Conservation (phyloP, 2,888 invertebrate species). For the Eilema griseolum region DNA sequence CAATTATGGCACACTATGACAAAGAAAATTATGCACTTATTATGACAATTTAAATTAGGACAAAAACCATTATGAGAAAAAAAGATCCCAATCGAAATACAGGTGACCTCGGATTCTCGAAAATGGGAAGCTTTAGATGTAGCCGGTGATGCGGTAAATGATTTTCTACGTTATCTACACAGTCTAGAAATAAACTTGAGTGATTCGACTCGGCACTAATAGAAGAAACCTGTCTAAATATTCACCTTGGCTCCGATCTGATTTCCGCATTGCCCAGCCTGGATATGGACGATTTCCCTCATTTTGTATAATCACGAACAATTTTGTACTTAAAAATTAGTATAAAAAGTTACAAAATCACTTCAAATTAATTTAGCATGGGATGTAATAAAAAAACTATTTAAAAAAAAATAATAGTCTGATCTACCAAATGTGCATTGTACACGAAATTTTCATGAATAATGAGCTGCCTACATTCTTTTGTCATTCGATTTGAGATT, state of each 20-base stretch:
- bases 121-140: too few species aligned
- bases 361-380: slow-evolving; percentile 61
- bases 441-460: slow-evolving; percentile 66
- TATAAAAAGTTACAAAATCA: slow-evolving; percentile 54
- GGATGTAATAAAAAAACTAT: slow-evolving; percentile 58
- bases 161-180: too few species aligned
- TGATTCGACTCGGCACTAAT: too few species aligned
- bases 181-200: too few species aligned
- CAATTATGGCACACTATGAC: too few species aligned
- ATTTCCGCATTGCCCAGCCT: slow-evolving; percentile 86
- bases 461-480: slow-evolving; percentile 56
- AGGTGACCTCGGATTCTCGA: too few species aligned
- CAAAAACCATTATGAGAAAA: too few species aligned
- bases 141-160: too few species aligned
- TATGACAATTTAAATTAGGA: too few species aligned
- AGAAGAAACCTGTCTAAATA: neutral
- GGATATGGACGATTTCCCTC: slow-evolving; percentile 94
- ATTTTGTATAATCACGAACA: slow-evolving; percentile 74
- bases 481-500: slow-evolving; percentile 54
- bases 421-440: slow-evolving; percentile 59
- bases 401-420: slow-evolving; percentile 34
- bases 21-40: too few species aligned
- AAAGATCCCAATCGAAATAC: too few species aligned
- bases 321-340: slow-evolving; percentile 61
- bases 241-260: slow-evolving; percentile 93